These are phyloP conservation scores for Hydrozoanthus gracilis DNA, from an alignment of 92 coral and sea anemone genomes.

Conservation along the genomic window DNA sequence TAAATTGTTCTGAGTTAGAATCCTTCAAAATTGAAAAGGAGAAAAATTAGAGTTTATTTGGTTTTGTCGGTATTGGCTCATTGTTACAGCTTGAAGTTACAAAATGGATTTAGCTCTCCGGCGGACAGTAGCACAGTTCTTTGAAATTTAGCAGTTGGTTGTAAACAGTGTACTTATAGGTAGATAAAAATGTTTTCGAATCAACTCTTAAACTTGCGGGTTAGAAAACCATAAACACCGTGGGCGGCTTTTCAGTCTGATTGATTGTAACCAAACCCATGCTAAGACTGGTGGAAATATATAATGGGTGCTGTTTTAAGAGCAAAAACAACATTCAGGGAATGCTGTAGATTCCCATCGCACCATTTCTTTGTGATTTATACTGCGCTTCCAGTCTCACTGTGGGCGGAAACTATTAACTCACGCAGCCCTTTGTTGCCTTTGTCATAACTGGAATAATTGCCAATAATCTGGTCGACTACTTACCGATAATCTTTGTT, in stretches of 20 bases:
- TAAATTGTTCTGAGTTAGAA: no score
- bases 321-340: conserved; percentile 16
- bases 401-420: background rate
- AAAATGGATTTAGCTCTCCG: no score
- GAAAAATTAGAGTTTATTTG: background rate
- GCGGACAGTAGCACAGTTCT: no score
- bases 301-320: background rate
- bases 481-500: conserved; percentile 9
- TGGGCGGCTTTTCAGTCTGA: background rate
- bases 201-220: no score
- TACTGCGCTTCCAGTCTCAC: background rate
- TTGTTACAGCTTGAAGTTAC: no score
- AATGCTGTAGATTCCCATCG: background rate
- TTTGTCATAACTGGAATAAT: background rate
- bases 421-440: background rate
- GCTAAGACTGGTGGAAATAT: background rate
- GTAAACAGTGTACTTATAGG: no score
- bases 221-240: conserved; percentile 6
- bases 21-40: background rate
- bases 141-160: no score
- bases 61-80: no score
- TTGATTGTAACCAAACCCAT: background rate
- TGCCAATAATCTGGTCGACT: background rate
- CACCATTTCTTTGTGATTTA: background rate
- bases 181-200: no score